Evolutionary conservation across 2,113 vertebrate species (phyloP).

Genomic region (human): DNA sequence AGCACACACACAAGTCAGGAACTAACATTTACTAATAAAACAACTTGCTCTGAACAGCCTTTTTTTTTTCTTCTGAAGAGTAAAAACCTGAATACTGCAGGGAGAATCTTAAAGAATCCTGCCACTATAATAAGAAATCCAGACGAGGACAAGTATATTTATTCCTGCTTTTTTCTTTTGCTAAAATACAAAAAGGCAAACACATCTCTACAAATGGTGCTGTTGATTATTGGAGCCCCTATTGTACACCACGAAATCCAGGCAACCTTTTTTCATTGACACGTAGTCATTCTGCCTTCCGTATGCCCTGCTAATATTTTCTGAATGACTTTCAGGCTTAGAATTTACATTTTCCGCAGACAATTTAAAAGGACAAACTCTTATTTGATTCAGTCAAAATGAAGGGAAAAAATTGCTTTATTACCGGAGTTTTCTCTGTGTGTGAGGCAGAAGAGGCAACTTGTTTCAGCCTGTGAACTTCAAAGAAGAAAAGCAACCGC

Average conservation of each 20-base stretch:
- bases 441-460: not conserved
- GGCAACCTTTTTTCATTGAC: not conserved
- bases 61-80: not conserved
- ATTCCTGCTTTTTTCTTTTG: not conserved
- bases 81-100: not conserved
- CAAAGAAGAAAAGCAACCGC: conserved; percentile 2
- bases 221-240: not conserved
- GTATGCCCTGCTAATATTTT: not conserved
- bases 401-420: not conserved
- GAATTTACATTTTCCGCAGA: not conserved
- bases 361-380: conserved; percentile 18
- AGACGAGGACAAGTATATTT: not conserved
- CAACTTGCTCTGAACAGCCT: not conserved
- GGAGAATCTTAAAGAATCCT: not conserved
- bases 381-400: not conserved
- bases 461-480: conserved; percentile 25
- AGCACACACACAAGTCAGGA: not conserved
- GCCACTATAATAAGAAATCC: not conserved
- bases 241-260: not conserved
- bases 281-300: not conserved
- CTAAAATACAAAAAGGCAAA: not conserved
- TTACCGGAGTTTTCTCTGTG: not conserved
- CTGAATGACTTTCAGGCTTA: not conserved
- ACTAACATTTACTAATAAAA: not conserved
- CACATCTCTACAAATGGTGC: not conserved